Conservation (phyloP, 2,888 invertebrate species). For the Quadroppia sp. region DNA sequence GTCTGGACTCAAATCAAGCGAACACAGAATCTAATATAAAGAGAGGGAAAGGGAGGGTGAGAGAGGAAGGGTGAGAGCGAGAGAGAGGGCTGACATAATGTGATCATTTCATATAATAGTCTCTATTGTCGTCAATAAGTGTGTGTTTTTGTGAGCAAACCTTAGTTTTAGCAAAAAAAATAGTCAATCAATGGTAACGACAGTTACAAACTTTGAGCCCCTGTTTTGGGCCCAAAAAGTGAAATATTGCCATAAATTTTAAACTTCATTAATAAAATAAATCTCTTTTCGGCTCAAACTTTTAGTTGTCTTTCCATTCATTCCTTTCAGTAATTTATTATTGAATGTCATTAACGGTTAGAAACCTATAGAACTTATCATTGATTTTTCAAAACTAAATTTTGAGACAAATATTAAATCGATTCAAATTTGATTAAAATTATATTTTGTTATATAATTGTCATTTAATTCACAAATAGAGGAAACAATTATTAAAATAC, state of each 20-base stretch:
- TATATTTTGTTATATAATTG: too few relatives aligned
- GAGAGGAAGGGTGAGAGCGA: too few relatives aligned
- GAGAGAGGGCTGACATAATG: background rate
- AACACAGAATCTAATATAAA: constrained; percentile 10
- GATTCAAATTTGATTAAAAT: too few relatives aligned
- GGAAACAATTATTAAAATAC: too few relatives aligned
- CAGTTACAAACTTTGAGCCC: background rate
- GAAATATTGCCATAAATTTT: background rate
- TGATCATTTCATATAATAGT: background rate
- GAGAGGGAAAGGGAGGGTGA: too few relatives aligned
- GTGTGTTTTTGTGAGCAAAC: background rate
- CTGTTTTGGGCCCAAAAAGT: background rate
- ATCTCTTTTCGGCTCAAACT: too few relatives aligned
- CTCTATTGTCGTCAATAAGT: background rate
- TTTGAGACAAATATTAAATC: too few relatives aligned
- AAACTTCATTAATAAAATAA: constrained; percentile 14
- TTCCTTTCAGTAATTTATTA: background rate
- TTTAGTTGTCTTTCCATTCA: background rate
- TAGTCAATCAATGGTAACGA: constrained; percentile 36
- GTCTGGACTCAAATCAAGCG: constrained; percentile 22
- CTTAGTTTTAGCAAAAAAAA: background rate
- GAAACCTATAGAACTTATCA: background rate
- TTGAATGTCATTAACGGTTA: background rate
- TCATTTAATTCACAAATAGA: too few relatives aligned
- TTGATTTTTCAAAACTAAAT: too few relatives aligned